Base-by-base conservation (phyloP, 2,113 vertebrate genomes). In the Pipa parva region DNA sequence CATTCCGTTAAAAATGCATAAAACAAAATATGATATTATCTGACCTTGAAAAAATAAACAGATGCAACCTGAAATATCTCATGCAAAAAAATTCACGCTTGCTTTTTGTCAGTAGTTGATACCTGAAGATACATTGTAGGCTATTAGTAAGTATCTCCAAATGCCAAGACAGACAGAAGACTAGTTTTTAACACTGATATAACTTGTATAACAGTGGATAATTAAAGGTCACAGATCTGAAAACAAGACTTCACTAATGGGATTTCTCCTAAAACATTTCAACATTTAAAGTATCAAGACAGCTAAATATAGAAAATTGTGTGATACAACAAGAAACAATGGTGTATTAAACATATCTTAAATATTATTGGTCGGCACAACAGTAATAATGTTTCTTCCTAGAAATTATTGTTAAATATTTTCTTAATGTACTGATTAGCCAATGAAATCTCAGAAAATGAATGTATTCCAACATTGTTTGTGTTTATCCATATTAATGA, bases 1-100 rank as follows among this genome's bases (percentile, higher is more conserved):
- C 56, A 60, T 68, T 59, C 56, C 24, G 49, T 60, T 59, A 68
- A 67, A 68, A 68, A 68, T 68, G 65, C 65, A 59, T 68, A 68
- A 68, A 68, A 60, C 60, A 68, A 68, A 68, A 68, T 42, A 46
- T 68, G 29, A 67, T 48, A 57, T 67, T 22, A 39, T 45, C 21
- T 58, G 55, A 68, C 65, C 65, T 68, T 68, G 65, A 68, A 5
- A 54, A 50, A 52, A n/a, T n/a, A n/a, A 59, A 59, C 50, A 25
- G 49, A 59, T 36, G 45, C 20, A 39, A 45, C 59, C 55, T 22
- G 46, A 50, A 59, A 39, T 18, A 29, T 59, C 56, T 68, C 55
- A 67, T 20, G 56, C 42, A 52, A 59, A 17, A n/a, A 59, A 68
- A 68, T 51, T 42, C 46, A 59, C 42, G 39, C 55, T 50, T 50